Conservation (phyloP, 2,888 invertebrate genomes). For the Mechanitis messenoides region DNA sequence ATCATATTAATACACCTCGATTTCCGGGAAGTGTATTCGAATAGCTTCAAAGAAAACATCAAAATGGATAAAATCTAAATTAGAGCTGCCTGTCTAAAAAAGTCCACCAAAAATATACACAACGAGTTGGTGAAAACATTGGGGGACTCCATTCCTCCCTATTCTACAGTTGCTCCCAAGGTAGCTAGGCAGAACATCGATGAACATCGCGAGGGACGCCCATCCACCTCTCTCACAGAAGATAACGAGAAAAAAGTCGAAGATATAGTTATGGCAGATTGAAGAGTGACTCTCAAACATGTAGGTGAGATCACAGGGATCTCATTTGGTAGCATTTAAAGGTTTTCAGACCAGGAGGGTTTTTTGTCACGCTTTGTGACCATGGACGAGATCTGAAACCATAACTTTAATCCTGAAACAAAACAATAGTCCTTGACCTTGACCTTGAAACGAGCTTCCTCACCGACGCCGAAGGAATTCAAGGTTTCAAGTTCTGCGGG, state of each 20-base stretch:
- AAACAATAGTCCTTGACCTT: slow-evolving; percentile 26
- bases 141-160: no score
- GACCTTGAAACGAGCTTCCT: slow-evolving; percentile 24
- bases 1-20: no score
- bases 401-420: slow-evolving; percentile 25
- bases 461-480: slow-evolving; percentile 26
- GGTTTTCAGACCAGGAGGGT: slow-evolving; percentile 19
- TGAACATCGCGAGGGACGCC: slow-evolving; percentile 16
- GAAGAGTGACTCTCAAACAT: slow-evolving; percentile 28
- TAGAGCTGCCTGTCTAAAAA: no score
- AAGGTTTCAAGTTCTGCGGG: slow-evolving; percentile 21
- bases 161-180: slow-evolving; percentile 1
- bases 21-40: no score
- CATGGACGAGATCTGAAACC: slow-evolving; percentile 30
- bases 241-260: slow-evolving; percentile 28
- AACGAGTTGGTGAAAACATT: no score
- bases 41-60: no score
- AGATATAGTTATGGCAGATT: slow-evolving; percentile 27
- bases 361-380: slow-evolving; percentile 29
- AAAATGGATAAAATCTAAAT: no score
- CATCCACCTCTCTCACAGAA: slow-evolving; percentile 21
- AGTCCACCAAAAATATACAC: no score
- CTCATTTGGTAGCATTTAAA: slow-evolving; percentile 29
- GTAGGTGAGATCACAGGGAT: slow-evolving; percentile 28
- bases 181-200: background rate